Evolutionary conservation across 53 echinoderm and acorn worm genomes (phyloP).

Genomic region (Echinarachnius parma): DNA sequence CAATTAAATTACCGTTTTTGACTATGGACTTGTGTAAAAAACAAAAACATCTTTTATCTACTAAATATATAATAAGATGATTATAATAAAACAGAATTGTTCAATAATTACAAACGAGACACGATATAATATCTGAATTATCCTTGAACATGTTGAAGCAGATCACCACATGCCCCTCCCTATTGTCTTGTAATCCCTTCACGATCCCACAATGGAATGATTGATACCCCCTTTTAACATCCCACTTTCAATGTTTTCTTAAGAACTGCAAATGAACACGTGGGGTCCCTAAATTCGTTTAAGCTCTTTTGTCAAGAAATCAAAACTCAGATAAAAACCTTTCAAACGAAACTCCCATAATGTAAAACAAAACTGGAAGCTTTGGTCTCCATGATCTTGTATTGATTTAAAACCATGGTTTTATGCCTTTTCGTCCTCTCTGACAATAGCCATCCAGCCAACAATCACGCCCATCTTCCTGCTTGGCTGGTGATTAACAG

Average conservation of each 20-base stretch:
- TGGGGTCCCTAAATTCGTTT: conserved; percentile 30
- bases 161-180: no score
- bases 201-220: no score
- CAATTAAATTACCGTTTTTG: no score
- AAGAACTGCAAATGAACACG: conserved; percentile 35
- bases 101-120: no score
- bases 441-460: conserved; percentile 8
- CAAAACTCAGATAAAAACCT: conserved; percentile 11
- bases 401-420: conserved; percentile 17
- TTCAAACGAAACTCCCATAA: conserved; percentile 22
- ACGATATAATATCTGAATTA: no score
- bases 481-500: conserved; percentile 38
- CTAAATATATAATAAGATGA: no score
- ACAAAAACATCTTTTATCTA: no score
- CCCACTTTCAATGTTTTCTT: conserved; percentile 17
- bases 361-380: no score
- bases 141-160: no score
- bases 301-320: conserved; percentile 30
- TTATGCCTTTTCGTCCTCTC: conserved; percentile 11
- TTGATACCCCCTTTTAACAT: conserved; percentile 25
- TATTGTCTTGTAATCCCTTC: not conserved
- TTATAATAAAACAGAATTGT: no score
- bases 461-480: conserved; percentile 52
- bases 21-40: no score
- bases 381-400: no score